Evolutionary conservation across 1,140 invertebrate species (phyloP).

Genomic region (Bathynomus jamesi): DNA sequence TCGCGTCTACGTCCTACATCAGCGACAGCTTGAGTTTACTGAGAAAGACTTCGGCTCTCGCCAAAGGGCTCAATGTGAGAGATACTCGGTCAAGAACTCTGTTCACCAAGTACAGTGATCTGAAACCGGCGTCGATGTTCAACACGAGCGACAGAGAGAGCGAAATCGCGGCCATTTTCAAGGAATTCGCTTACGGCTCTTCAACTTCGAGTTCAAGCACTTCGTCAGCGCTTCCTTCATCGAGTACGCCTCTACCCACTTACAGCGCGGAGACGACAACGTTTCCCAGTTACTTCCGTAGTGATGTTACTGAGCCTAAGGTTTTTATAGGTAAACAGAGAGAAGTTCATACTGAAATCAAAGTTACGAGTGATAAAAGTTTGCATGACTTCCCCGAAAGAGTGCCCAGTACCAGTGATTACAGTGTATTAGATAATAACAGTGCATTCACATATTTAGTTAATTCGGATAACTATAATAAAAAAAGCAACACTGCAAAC

Average conservation of each 20-base stretch:
- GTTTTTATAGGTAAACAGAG: neutral
- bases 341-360: conserved; percentile 1
- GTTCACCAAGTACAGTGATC: neutral
- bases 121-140: neutral
- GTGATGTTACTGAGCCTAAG: neutral
- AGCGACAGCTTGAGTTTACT: neutral
- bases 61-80: neutral
- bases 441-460: neutral
- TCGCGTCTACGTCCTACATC: neutral
- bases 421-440: neutral
- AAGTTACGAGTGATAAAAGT: neutral
- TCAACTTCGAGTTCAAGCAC: neutral
- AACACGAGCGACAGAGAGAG: neutral
- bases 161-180: conserved; percentile 12
- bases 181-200: conserved; percentile 10
- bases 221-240: neutral
- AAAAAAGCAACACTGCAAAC: neutral
- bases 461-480: neutral
- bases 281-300: neutral
- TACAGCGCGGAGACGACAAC: neutral
- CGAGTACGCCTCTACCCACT: neutral
- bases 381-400: neutral
- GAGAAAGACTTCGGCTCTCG: neutral
- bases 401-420: neutral
- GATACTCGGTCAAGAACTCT: neutral